Conservation (phyloP, 2,888 invertebrate species). For the Ophonus ardosiacus region DNA sequence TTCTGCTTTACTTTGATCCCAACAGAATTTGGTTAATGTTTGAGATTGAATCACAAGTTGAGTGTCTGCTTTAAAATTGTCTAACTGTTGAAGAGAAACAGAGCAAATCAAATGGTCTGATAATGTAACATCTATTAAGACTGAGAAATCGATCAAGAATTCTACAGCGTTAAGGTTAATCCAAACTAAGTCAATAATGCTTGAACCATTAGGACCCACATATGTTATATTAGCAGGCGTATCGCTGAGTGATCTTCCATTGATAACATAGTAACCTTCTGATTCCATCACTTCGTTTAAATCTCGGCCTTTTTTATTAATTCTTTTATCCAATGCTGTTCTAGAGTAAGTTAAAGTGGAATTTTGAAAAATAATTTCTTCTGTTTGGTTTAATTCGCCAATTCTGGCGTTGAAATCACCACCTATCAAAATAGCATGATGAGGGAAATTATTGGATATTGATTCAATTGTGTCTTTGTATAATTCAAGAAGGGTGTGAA, state of each 20-base stretch:
- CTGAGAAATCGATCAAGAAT: background rate
- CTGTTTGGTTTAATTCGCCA: constrained; percentile 22
- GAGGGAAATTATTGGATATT: background rate
- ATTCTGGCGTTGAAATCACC: constrained; percentile 3
- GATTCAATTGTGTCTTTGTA: constrained; percentile 7
- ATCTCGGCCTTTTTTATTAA: background rate
- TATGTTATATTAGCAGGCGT: too few species aligned
- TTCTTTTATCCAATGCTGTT: background rate
- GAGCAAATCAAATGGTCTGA: constrained; percentile 30
- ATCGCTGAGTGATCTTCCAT: background rate
- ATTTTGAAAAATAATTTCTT: background rate
- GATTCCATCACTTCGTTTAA: background rate
- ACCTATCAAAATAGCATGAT: background rate
- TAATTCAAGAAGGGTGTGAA: constrained; percentile 20
- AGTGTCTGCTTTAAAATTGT: background rate
- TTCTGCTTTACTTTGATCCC: constrained; percentile 18
- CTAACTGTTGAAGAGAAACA: background rate
- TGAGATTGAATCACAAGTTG: background rate
- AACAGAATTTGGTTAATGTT: background rate
- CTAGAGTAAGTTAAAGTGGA: background rate
- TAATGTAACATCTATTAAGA: background rate
- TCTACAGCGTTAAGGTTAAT: background rate
- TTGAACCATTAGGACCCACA: too few species aligned
- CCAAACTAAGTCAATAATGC: too few species aligned
- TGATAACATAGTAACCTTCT: too few species aligned